These are phyloP conservation scores for Peromyscus maniculatus DNA, from an alignment of 2,113 vertebrate genomes.

Conservation along the genomic window DNA sequence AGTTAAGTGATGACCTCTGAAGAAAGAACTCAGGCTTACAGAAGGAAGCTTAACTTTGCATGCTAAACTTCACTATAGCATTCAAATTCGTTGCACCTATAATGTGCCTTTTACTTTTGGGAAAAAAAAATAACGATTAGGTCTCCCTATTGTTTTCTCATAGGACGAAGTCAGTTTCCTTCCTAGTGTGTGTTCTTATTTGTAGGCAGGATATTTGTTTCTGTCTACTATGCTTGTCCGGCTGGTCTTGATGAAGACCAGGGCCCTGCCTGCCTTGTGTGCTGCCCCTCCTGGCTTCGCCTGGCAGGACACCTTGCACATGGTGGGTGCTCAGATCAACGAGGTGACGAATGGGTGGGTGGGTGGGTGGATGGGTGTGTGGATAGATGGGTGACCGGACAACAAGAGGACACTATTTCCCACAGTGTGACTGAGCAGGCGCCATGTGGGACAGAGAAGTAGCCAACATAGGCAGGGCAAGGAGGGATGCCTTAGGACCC, in stretches of 20 bases:
- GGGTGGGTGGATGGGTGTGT: not conserved
- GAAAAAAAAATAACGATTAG: not conserved
- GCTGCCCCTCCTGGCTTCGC: fast-evolving
- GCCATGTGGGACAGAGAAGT: not conserved
- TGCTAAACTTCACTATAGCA: not conserved
- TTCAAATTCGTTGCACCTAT: not conserved
- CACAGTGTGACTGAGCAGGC: not conserved
- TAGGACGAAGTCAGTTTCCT: not conserved
- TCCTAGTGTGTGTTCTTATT: not conserved
- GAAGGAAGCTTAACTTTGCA: not conserved
- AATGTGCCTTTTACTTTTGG: not conserved
- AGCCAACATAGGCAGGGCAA: not conserved
- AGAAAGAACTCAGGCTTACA: not conserved
- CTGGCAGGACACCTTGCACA: fast-evolving
- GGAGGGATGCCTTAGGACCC: not conserved
- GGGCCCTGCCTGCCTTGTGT: not conserved
- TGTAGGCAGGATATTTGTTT: not conserved
- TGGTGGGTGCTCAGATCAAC: not conserved
- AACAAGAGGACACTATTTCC: not conserved
- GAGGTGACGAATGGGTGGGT: not conserved
- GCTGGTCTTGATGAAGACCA: not conserved
- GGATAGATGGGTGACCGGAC: too few relatives aligned
- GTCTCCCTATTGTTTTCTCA: not conserved
- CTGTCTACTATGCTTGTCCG: not conserved
- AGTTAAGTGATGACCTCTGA: not conserved